Percentiles rank a stretch among this genome's conserved stretches.
phyloP scores from a whole-genome alignment of 2,113 vertebrate genomes.

The Paratilapia polleni region DNA sequence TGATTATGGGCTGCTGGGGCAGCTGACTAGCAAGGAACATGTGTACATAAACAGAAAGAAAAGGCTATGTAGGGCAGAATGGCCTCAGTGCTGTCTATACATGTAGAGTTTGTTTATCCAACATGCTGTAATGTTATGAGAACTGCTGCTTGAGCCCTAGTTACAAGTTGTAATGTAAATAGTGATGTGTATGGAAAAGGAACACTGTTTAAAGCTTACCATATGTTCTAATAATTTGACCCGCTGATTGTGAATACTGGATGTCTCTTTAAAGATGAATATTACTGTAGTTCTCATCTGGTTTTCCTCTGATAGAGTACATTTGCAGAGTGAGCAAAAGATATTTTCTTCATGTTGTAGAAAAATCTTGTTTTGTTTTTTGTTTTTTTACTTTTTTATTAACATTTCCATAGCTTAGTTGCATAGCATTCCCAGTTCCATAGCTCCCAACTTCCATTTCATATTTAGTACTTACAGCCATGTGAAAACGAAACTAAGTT shows the following conservation, averaged over 20 bases:
- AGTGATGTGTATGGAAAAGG: slow-evolving; percentile 71
- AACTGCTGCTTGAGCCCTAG: slow-evolving; percentile 59
- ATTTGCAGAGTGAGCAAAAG: slow-evolving; percentile 12
- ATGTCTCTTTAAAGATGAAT: slow-evolving; percentile 31
- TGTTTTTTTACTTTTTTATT: no score
- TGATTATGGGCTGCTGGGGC: slow-evolving; percentile 45
- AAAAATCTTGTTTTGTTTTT: background rate
- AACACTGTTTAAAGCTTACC: slow-evolving; percentile 70
- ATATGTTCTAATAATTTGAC: slow-evolving; percentile 74
- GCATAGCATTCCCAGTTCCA: no score
- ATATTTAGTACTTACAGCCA: background rate
- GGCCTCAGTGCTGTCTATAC: slow-evolving; percentile 50
- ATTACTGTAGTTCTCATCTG: background rate
- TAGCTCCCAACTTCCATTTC: background rate
- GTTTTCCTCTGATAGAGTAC: background rate
- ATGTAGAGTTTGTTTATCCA: slow-evolving; percentile 77
- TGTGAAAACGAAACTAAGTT: background rate
- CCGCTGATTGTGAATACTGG: slow-evolving; percentile 50
- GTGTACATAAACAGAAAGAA: slow-evolving; percentile 51
- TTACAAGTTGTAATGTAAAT: slow-evolving; percentile 80
- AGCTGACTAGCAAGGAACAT: slow-evolving; percentile 44
- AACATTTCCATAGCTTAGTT: no score
- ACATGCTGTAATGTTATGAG: slow-evolving; percentile 76
- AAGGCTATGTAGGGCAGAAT: slow-evolving; percentile 29
- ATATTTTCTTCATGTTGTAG: background rate